A percentile compares a stretch with the other conserved stretches of the same genome.
These are phyloP conservation scores for Globodera rostochiensis DNA, from an alignment of 1,140 invertebrate genomes.

Conservation along the genomic window DNA sequence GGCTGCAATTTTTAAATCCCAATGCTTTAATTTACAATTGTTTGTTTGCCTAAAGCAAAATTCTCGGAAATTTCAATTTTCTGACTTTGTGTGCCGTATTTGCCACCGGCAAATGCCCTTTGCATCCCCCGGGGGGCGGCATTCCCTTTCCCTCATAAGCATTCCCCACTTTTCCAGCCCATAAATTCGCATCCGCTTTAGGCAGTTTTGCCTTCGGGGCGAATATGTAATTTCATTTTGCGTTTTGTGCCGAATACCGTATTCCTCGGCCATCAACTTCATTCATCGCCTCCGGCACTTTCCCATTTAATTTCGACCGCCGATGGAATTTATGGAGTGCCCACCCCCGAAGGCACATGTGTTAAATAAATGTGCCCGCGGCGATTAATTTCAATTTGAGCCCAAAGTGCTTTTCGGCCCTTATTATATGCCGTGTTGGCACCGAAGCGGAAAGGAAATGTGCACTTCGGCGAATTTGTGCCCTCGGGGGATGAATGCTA, in stretches of 20 bases:
- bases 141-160: background rate
- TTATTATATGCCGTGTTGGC: constrained; percentile 13
- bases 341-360: background rate
- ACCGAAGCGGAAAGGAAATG: background rate
- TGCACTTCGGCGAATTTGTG: background rate
- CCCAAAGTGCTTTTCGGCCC: background rate
- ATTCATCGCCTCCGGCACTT: constrained; percentile 1
- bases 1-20: too few relatives aligned
- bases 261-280: background rate
- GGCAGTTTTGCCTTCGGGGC: background rate
- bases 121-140: background rate
- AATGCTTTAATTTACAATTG: too few relatives aligned
- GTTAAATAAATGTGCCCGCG: background rate
- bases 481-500: background rate
- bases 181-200: constrained; percentile 2
- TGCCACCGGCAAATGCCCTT: background rate
- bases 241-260: background rate
- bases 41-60: too few relatives aligned
- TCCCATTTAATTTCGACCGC: constrained; percentile 6
- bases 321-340: constrained; percentile 15
- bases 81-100: too few relatives aligned
- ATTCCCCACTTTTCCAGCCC: background rate
- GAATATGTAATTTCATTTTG: constrained; percentile 19
- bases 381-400: constrained; percentile 17
- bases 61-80: too few relatives aligned